These are phyloP conservation scores for Bombycilla garrulus DNA, from an alignment of 2,113 vertebrate species.

Conservation along the genomic window DNA sequence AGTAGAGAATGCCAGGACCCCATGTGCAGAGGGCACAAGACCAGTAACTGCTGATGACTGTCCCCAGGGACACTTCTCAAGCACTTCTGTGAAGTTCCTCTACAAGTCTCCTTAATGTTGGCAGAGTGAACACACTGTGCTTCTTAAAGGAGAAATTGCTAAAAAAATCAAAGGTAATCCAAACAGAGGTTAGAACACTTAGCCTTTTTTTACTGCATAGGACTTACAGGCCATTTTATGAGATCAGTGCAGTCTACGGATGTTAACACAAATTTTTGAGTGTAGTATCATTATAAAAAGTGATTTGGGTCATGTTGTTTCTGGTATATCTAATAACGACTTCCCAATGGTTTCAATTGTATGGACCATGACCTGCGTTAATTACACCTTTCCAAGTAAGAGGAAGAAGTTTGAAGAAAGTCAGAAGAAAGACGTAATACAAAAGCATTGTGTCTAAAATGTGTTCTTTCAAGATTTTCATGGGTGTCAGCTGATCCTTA, in stretches of 20 bases:
- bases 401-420: no score
- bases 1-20: background rate
- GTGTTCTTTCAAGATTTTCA: background rate
- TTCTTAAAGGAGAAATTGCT: background rate
- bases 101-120: background rate
- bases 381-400: no score
- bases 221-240: no score
- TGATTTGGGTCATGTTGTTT: no score
- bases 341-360: no score
- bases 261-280: no score
- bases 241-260: no score
- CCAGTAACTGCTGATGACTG: background rate
- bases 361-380: no score
- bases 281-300: no score
- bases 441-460: background rate
- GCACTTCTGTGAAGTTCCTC: background rate
- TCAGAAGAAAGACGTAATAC: background rate
- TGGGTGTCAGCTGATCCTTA: background rate
- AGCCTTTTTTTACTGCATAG: no score
- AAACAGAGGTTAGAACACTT: background rate
- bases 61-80: background rate
- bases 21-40: background rate
- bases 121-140: background rate
- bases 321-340: no score
- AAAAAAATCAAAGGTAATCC: background rate